Base-by-base conservation (phyloP, 1,140 invertebrate genomes). In the Euborellia annulipes region DNA sequence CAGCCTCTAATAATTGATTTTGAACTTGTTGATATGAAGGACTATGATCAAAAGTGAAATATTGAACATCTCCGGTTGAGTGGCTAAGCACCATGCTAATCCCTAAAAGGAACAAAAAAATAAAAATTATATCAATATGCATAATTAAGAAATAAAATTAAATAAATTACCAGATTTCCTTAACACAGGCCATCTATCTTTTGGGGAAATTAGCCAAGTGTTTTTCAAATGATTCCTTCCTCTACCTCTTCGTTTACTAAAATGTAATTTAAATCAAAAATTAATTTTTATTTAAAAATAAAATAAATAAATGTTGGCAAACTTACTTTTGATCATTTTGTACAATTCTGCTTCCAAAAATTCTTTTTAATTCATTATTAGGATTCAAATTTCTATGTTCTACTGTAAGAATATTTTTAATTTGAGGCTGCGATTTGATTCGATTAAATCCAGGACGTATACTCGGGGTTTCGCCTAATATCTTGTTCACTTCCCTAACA, bases 41-140 rank as follows among this genome's bases (percentile, higher is more conserved):
- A 58, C 69, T 84, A 54, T 93, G 88, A 50, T 86, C 81, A 61
- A 80, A 92, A 4, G 72, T 66, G 59, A 92, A 94, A 60, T 79
- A 80, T 34, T 70, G 71, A 39, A 63, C 55, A 13, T 62, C 66
- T 27, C 23, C 23, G 11, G 11, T 11, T 27, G 23, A 51, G 4
- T 27, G 4, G 4, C 4, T 6, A 11, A 27, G 4, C 4, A 27
- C 11, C 23, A 27, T 27, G 11, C 23, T 27, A 27, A 27, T 27
- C 4, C 23, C 23, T 27, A 27, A 27, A 47, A 38, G n/a, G n/a
- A n/a, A n/a, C n/a, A n/a, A n/a, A n/a, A n/a, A n/a, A n/a, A n/a
- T n/a, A n/a, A n/a, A n/a, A n/a, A n/a, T n/a, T n/a, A n/a, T n/a
- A n/a, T n/a, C n/a, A n/a, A n/a, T n/a, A n/a, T n/a, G n/a, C n/a